phyloP scores from a whole-genome alignment of 2,888 invertebrate species.

The Thereva unica region DNA sequence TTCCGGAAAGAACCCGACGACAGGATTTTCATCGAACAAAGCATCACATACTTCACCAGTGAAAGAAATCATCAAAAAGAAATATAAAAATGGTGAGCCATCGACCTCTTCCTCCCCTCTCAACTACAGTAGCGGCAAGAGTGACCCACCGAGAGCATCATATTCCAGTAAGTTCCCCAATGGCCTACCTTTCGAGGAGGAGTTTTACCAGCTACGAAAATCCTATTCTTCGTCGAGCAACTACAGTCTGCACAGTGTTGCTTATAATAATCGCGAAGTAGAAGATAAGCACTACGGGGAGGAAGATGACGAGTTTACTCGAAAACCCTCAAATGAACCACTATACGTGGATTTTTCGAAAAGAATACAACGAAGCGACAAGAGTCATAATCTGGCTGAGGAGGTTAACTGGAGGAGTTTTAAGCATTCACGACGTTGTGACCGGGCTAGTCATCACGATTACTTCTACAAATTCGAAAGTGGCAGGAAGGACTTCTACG shows the following conservation, averaged over 20 bases:
- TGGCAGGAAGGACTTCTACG: constrained; percentile 40
- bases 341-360: constrained; percentile 59
- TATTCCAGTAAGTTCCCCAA: constrained; percentile 58
- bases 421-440: constrained; percentile 26
- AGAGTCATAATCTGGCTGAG: constrained; percentile 29
- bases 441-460: constrained; percentile 37
- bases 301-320: constrained; percentile 53
- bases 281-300: constrained; percentile 41
- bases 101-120: constrained; percentile 47
- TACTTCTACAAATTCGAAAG: constrained; percentile 45
- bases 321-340: constrained; percentile 56
- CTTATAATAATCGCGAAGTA: constrained; percentile 38
- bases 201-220: constrained; percentile 47
- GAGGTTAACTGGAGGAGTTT: constrained; percentile 26
- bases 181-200: constrained; percentile 57
- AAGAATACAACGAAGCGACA: constrained; percentile 46
- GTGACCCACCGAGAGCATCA: constrained; percentile 54
- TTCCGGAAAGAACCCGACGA: constrained; percentile 18
- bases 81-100: constrained; percentile 49
- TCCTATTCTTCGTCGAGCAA: constrained; percentile 58
- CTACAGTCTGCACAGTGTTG: constrained; percentile 54
- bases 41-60: constrained; percentile 49
- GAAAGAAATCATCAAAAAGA: constrained; percentile 47
- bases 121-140: constrained; percentile 50
- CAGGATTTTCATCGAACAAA: constrained; percentile 37